These are phyloP conservation scores for Pyrrhia umbra DNA, from an alignment of 2,888 invertebrate species.

Conservation along the genomic window DNA sequence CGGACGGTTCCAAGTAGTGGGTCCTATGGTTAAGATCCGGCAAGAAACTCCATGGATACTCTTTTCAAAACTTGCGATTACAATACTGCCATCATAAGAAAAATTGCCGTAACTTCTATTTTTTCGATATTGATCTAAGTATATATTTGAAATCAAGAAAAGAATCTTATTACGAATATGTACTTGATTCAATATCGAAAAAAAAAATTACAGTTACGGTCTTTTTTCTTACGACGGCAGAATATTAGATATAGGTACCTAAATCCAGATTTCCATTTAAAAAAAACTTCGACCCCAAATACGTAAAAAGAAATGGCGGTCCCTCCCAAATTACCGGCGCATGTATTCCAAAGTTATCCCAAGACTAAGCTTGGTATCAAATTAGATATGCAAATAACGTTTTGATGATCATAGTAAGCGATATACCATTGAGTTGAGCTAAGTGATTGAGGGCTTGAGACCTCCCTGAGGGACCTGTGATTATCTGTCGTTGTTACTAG, in stretches of 20 bases:
- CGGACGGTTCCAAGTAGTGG: too few relatives aligned
- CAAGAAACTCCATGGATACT: too few relatives aligned
- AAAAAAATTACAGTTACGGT: too few relatives aligned
- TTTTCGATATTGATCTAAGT: too few relatives aligned
- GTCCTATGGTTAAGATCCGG: too few relatives aligned
- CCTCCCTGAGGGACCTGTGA: slow-evolving; percentile 41
- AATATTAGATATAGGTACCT: neutral
- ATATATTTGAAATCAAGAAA: too few relatives aligned
- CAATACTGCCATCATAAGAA: too few relatives aligned
- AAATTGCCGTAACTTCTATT: too few relatives aligned
- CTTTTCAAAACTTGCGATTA: too few relatives aligned
- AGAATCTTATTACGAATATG: too few relatives aligned
- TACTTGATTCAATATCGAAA: too few relatives aligned
- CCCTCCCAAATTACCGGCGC: slow-evolving; percentile 1
- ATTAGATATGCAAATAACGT: slow-evolving; percentile 80
- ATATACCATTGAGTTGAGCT: slow-evolving; percentile 67
- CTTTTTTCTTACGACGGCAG: too few relatives aligned
- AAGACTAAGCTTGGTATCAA: slow-evolving; percentile 67
- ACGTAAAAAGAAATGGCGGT: neutral
- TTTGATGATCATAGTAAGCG: slow-evolving; percentile 78
- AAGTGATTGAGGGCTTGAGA: slow-evolving; percentile 59
- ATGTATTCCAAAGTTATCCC: slow-evolving; percentile 32
- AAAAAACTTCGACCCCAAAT: neutral
- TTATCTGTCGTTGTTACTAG: slow-evolving; percentile 34
- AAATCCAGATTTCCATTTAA: neutral